Evolutionary conservation across 53 echinoderm and acorn worm species (phyloP).

Genomic region (Actinopyga echinites): DNA sequence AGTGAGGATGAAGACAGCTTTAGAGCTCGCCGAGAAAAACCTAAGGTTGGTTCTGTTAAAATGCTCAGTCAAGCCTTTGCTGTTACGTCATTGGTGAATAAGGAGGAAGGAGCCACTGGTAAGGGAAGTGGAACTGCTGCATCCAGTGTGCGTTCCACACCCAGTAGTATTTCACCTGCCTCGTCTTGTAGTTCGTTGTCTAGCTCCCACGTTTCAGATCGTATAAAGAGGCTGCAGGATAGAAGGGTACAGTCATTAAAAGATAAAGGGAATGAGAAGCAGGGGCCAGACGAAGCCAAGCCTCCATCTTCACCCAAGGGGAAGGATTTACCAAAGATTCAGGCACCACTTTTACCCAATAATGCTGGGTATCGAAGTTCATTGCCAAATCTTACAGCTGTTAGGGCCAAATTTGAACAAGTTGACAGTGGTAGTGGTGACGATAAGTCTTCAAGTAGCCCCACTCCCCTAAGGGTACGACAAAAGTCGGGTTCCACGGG

Average conservation of each 20-base stretch:
- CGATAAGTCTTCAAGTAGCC: neutral
- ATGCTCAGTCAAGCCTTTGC: slow-evolving; percentile 90
- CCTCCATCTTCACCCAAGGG: slow-evolving; percentile 17
- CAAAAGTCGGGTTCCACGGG: slow-evolving; percentile 43
- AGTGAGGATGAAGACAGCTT: slow-evolving; percentile 50
- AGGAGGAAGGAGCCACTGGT: slow-evolving; percentile 3
- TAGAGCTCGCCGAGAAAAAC: slow-evolving; percentile 63
- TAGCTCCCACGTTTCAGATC: slow-evolving; percentile 66
- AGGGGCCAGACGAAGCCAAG: neutral
- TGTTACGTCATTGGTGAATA: slow-evolving; percentile 35
- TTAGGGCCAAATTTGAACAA: slow-evolving; percentile 81
- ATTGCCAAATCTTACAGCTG: slow-evolving; percentile 72
- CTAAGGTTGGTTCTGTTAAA: slow-evolving; percentile 83
- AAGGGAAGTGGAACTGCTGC: slow-evolving; percentile 60
- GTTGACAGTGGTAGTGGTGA: neutral
- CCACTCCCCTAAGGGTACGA: slow-evolving; percentile 1
- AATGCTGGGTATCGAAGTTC: slow-evolving; percentile 70
- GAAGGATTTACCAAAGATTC: slow-evolving; percentile 38
- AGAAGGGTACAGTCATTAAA: slow-evolving; percentile 3
- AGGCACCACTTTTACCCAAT: slow-evolving; percentile 45
- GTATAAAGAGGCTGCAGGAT: slow-evolving; percentile 76
- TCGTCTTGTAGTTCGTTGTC: slow-evolving; percentile 84
- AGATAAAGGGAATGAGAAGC: neutral
- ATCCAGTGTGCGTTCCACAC: slow-evolving; percentile 74
- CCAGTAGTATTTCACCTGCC: slow-evolving; percentile 88